Evolutionary conservation across 64 coral and sea anemone species (phyloP).

Genomic region (Cladopsammia gracilis): DNA sequence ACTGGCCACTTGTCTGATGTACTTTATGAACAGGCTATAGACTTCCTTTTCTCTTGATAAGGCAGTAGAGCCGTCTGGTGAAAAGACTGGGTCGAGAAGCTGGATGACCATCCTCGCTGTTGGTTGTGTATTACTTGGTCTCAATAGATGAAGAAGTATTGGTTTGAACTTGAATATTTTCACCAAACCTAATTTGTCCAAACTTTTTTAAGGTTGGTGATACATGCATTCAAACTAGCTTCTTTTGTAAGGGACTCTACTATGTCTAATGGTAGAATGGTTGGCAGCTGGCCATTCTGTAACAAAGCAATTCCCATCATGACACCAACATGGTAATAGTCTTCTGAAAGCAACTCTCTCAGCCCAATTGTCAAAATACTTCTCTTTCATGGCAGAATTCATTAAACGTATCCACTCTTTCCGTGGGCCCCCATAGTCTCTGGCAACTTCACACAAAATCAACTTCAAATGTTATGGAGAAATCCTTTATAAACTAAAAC

Average conservation of each 20-base stretch:
- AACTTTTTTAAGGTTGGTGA: slow-evolving; percentile 10
- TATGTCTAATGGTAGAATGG: neutral
- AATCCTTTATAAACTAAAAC: slow-evolving; percentile 29
- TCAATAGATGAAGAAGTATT: slow-evolving; percentile 34
- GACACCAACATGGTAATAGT: slow-evolving; percentile 37
- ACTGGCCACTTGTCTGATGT: slow-evolving; percentile 52
- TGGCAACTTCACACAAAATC: slow-evolving; percentile 38
- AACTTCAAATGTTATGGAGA: slow-evolving; percentile 48
- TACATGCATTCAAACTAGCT: neutral
- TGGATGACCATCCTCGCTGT: slow-evolving; percentile 27
- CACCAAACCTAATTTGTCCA: neutral
- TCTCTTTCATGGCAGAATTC: slow-evolving; percentile 33
- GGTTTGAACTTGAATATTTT: neutral
- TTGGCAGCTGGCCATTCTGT: slow-evolving; percentile 50
- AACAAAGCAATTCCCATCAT: slow-evolving; percentile 46
- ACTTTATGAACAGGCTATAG: slow-evolving; percentile 38
- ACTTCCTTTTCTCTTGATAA: slow-evolving; percentile 38
- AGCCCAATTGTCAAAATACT: slow-evolving; percentile 47
- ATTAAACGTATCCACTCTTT: slow-evolving; percentile 50
- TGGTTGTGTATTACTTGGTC: neutral
- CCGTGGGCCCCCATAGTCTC: slow-evolving; percentile 21
- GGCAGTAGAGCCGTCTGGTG: slow-evolving; percentile 42
- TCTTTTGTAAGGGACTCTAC: neutral
- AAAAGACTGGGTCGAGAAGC: neutral
- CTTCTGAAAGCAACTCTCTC: slow-evolving; percentile 11